Evolutionary conservation across 2,797 vertebrate genomes (phyloP).

Genomic region (Sitta carolinensis): DNA sequence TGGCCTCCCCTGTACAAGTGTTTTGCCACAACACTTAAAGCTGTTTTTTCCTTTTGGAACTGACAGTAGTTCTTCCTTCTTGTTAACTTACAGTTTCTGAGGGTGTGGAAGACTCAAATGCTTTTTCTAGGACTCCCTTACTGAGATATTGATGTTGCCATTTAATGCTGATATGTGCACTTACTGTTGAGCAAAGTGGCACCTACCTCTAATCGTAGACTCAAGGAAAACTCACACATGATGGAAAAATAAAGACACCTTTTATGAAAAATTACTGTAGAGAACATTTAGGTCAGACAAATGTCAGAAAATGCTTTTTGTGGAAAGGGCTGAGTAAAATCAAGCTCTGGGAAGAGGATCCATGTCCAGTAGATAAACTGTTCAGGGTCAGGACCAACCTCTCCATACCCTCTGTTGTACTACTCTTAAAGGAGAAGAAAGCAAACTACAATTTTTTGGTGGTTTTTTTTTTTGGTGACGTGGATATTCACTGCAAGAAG

Average conservation of each 20-base stretch:
- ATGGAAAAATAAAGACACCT: neutral
- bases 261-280: neutral
- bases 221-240: neutral
- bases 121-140: neutral
- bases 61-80: neutral
- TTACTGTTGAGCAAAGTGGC: neutral
- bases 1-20: neutral
- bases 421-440: neutral
- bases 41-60: neutral
- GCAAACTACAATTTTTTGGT: neutral
- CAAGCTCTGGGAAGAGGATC: neutral
- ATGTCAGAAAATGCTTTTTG: neutral
- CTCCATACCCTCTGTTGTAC: neutral
- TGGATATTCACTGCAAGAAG: neutral
- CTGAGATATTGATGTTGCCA: neutral
- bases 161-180: neutral
- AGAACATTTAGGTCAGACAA: neutral
- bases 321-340: neutral
- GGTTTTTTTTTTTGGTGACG: neutral
- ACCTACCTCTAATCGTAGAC: neutral
- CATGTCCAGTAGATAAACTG: neutral
- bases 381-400: rapidly evolving
- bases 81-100: neutral
- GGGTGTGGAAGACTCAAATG: neutral
- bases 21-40: neutral